Conservation (phyloP, 2,797 vertebrate genomes). For the Chaetodon trifasciatus region DNA sequence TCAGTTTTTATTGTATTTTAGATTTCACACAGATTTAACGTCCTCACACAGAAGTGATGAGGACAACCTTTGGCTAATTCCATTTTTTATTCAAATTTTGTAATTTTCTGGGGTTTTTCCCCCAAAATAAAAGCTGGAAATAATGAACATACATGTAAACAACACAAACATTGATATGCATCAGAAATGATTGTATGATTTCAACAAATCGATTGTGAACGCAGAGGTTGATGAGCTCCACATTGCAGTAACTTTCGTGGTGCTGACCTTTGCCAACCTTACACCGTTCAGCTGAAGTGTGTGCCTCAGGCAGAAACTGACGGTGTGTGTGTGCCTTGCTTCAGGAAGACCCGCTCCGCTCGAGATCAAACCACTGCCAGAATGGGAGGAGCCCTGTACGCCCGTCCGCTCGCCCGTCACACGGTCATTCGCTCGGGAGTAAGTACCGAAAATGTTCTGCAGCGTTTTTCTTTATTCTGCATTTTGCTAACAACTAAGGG, state of each 20-base stretch:
- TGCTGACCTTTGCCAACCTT: not conserved
- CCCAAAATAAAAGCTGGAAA: no score
- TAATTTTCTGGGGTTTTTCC: not conserved
- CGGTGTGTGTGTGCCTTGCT: constrained; percentile 58
- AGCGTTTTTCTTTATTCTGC: constrained; percentile 14
- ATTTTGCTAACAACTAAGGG: constrained; percentile 57
- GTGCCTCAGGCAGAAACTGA: constrained; percentile 38
- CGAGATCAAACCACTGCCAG: constrained; percentile 95
- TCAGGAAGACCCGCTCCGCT: constrained; percentile 95
- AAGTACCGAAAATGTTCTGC: constrained; percentile 82
- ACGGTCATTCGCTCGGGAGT: constrained; percentile 97
- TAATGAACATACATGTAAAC: not conserved
- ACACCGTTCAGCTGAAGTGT: not conserved
- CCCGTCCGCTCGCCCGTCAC: constrained; percentile 98
- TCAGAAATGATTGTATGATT: not conserved
- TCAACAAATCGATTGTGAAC: not conserved
- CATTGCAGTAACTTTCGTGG: not conserved
- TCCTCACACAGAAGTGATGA: not conserved
- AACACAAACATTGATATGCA: not conserved
- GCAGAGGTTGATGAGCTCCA: not conserved
- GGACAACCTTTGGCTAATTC: not conserved
- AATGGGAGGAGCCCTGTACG: constrained; percentile 96
- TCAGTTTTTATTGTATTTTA: not conserved
- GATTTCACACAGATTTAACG: not conserved
- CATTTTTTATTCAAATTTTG: not conserved